Conservation (phyloP, 2,113 vertebrate genomes). For the Neoarius graeffei region DNA sequence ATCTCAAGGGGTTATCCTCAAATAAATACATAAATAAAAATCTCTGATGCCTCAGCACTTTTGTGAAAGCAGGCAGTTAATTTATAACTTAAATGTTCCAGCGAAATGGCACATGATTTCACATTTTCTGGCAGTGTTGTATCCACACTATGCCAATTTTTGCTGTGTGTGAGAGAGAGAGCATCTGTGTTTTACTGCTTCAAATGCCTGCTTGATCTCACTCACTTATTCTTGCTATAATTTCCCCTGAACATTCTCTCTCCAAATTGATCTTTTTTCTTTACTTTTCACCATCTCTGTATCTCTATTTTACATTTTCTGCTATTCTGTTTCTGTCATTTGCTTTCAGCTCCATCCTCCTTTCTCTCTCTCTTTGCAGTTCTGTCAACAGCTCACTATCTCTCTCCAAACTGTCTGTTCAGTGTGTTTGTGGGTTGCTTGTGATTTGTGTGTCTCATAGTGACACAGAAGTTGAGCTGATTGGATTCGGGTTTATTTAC, state of each 20-base stretch:
- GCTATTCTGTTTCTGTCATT: not conserved
- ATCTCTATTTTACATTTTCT: not conserved
- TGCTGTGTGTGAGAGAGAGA: not conserved
- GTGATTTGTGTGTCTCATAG: constrained; percentile 11
- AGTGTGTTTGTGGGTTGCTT: constrained; percentile 6
- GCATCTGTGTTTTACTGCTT: constrained; percentile 5
- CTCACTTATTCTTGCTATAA: not conserved
- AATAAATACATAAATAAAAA: no score
- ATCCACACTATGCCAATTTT: not conserved
- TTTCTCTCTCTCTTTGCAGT: not conserved
- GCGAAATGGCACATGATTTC: not conserved
- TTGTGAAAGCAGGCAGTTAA: constrained; percentile 7
- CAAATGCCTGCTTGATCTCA: not conserved
- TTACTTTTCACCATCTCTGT: not conserved
- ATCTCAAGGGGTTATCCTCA: no score
- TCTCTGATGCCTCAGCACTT: constrained; percentile 5
- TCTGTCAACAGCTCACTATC: not conserved
- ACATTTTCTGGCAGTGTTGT: not conserved
- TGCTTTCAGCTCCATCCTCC: not conserved
- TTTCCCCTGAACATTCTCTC: not conserved
- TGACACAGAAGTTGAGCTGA: constrained; percentile 38
- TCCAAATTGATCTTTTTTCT: not conserved
- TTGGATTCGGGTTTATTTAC: constrained; percentile 54
- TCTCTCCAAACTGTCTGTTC: constrained; percentile 1
- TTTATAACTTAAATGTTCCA: constrained; percentile 32